Evolutionary conservation across 2,113 vertebrate genomes (phyloP).

Genomic region (Pogonocichla stellata): DNA sequence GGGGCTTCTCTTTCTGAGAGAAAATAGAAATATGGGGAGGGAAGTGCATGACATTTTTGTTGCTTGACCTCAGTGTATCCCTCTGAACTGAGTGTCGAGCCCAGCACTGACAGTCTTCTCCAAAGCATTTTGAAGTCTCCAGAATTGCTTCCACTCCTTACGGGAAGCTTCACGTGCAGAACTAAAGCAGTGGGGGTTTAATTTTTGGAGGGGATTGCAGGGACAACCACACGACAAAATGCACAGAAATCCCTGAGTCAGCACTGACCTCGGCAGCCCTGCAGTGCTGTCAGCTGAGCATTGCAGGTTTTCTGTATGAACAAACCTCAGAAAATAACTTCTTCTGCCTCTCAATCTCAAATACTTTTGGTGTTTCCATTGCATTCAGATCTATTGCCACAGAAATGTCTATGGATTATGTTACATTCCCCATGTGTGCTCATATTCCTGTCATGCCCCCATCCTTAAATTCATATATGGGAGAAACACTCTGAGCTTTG

Average conservation of each 20-base stretch:
- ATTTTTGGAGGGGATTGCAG: neutral
- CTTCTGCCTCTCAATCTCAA: neutral
- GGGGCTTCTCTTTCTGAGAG: neutral
- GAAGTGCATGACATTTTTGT: conserved; percentile 71
- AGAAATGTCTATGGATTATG: neutral
- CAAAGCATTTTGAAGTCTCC: neutral
- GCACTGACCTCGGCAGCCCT: neutral
- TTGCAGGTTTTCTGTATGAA: neutral
- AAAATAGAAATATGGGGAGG: no score
- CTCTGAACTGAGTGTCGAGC: neutral
- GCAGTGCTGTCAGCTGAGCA: neutral
- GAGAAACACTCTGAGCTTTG: neutral
- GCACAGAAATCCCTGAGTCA: neutral
- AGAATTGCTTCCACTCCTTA: neutral
- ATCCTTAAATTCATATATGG: neutral
- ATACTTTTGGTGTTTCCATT: neutral
- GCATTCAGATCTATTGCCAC: neutral
- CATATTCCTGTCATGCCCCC: neutral
- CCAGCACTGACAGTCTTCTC: neutral
- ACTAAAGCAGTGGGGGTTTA: neutral
- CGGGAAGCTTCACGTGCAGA: neutral
- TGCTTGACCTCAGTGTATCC: conserved; percentile 41
- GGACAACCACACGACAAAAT: neutral
- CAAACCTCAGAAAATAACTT: neutral
- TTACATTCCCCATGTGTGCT: neutral